Percentiles rank a stretch among this genome's conserved stretches.
Evolutionary conservation across 37 sponge, comb jelly and placozoan genomes (phyloP).

Genomic region (Theonella swinhoei): DNA sequence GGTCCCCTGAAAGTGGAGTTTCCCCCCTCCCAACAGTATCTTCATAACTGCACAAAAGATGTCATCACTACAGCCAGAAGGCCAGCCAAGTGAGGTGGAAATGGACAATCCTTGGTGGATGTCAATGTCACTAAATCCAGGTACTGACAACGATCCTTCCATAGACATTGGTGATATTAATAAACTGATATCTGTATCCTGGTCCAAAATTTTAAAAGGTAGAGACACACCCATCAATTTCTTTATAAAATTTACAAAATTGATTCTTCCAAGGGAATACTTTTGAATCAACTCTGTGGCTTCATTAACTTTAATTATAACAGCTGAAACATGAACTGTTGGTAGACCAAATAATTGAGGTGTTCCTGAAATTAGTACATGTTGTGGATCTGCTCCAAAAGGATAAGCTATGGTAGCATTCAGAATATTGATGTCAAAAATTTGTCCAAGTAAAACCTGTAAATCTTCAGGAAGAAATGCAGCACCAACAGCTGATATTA

Average conservation of each 20-base stretch:
- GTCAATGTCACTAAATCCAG: not conserved
- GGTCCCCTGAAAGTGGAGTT: conserved; percentile 1
- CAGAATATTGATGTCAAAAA: not conserved
- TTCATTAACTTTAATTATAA: not conserved
- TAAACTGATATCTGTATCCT: not conserved
- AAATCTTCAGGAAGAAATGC: not conserved
- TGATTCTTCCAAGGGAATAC: not conserved
- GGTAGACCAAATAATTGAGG: not conserved
- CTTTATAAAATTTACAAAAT: no score
- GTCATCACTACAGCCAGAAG: conserved; percentile 6
- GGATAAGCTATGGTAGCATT: not conserved
- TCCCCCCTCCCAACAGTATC: conserved; percentile 19
- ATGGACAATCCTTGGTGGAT: not conserved
- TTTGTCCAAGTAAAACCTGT: not conserved
- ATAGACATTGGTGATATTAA: not conserved
- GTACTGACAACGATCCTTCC: not conserved
- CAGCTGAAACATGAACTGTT: not conserved
- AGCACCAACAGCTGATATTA: not conserved
- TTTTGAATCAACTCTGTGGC: not conserved
- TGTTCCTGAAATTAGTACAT: not conserved
- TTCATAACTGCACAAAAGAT: conserved; percentile 16
- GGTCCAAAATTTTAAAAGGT: not conserved
- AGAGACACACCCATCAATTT: not conserved
- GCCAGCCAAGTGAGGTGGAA: not conserved
- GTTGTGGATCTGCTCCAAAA: not conserved